Base-by-base conservation (phyloP, 1,140 invertebrate species). In the Solen grandis region DNA sequence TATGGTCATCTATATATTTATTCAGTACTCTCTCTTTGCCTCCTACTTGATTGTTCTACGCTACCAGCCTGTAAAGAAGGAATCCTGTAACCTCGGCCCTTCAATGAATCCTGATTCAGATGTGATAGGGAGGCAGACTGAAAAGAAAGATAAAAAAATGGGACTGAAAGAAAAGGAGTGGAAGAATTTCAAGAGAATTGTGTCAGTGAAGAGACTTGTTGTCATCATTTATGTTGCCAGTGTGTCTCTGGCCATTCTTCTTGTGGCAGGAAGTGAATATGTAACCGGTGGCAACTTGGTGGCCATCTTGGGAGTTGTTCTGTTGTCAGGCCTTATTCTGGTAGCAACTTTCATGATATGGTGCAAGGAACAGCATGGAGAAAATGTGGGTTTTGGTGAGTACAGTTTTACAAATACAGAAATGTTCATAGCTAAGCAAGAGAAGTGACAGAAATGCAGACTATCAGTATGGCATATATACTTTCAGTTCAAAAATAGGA, bases 21-120 rank as follows among this genome's bases (percentile, higher is more conserved):
- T 97, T 25, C 96, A 96, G 0, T 97, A 97, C 87, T 96, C 96
- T 5, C 96, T 97, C 38, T 96, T 97, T 3, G 96, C 95, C 78
- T 95, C 96, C 8, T 96, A 95, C 63, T 95, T 97, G 8, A 96
- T 98, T 33, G 95, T 97, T 55, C 90, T 97, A 29, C 93, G 96
- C 41, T 97, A 97, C 89, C 92, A 95, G 31, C 96, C 96, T 92
- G 13, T 5, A 2, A 19, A 52, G 31, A 52, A 41, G 25, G 33
- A n/a, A n/a, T n/a, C n/a, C n/a, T n/a, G n/a, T n/a, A n/a, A n/a
- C n/a, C n/a, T n/a, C n/a, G n/a, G n/a, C n/a, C n/a, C n/a, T n/a
- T n/a, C n/a, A n/a, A n/a, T n/a, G n/a, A n/a, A n/a, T n/a, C n/a
- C n/a, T n/a, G n/a, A n/a, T n/a, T n/a, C n/a, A n/a, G n/a, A n/a